phyloP scores from a whole-genome alignment of 2,888 invertebrate species.

The Drosophila incognita region DNA sequence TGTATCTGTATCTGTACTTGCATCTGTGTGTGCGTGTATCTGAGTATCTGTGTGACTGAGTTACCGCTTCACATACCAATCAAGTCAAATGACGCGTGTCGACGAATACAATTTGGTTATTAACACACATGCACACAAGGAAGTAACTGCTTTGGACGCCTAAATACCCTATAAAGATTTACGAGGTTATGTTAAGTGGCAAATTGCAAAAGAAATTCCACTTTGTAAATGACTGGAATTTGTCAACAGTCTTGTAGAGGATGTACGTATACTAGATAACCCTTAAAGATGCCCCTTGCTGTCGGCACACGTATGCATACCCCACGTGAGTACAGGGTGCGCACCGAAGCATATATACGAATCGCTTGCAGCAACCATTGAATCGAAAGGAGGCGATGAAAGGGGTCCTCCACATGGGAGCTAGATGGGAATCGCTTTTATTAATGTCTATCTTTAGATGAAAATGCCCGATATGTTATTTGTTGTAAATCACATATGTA shows the following conservation, averaged over 20 bases:
- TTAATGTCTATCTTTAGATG: constrained; percentile 16
- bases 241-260: too few relatives aligned
- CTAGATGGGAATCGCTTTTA: constrained; percentile 25
- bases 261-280: background rate
- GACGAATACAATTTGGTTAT: constrained; percentile 36
- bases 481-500: constrained; percentile 32
- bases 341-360: constrained; percentile 22
- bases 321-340: background rate
- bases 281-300: background rate
- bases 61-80: constrained; percentile 60
- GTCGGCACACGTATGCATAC: background rate
- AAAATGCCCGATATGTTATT: constrained; percentile 30
- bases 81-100: constrained; percentile 70
- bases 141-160: background rate
- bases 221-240: background rate
- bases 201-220: background rate
- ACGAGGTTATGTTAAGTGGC: background rate
- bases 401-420: constrained; percentile 10
- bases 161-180: background rate
- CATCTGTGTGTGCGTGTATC: constrained; percentile 26
- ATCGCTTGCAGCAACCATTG: constrained; percentile 13
- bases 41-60: constrained; percentile 9
- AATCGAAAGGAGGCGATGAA: constrained; percentile 14
- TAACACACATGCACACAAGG: constrained; percentile 3
- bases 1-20: background rate